Percentiles rank a stretch among this genome's conserved stretches.
These are phyloP conservation scores for Apistogramma diplotaenia DNA, from an alignment of 2,113 vertebrate species.

Conservation along the genomic window DNA sequence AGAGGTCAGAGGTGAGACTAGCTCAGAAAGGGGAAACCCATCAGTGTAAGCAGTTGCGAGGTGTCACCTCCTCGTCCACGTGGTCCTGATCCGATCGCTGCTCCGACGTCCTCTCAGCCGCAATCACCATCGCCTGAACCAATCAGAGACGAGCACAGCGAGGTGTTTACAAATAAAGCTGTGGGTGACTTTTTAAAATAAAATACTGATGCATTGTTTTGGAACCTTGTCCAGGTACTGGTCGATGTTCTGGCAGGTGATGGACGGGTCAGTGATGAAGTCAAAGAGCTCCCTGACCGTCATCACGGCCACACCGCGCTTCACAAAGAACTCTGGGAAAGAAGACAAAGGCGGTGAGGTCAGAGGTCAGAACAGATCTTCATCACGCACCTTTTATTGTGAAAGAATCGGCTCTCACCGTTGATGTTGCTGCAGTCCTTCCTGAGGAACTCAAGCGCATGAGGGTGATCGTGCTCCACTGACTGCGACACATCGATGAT, in stretches of 20 bases:
- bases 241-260: conserved; percentile 86
- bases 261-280: conserved; percentile 91
- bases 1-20: background rate
- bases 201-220: background rate
- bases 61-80: conserved; percentile 89
- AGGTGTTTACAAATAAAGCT: background rate
- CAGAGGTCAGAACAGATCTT: background rate
- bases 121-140: conserved; percentile 87
- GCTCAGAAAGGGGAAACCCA: background rate
- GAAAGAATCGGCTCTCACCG: conserved; percentile 64
- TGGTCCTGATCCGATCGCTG: conserved; percentile 89
- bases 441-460: conserved; percentile 92
- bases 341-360: background rate
- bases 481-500: conserved; percentile 97
- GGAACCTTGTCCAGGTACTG: conserved; percentile 87
- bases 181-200: background rate
- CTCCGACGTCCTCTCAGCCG: conserved; percentile 83
- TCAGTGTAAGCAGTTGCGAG: background rate
- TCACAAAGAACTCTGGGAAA: conserved; percentile 87
- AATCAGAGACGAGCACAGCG: background rate
- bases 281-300: conserved; percentile 94
- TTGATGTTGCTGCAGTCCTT: conserved; percentile 94
- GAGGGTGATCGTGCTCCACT: conserved; percentile 95
- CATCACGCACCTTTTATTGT: background rate
- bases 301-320: conserved; percentile 87